phyloP scores from a whole-genome alignment of 2,797 vertebrate genomes.

The Tapera naevia region DNA sequence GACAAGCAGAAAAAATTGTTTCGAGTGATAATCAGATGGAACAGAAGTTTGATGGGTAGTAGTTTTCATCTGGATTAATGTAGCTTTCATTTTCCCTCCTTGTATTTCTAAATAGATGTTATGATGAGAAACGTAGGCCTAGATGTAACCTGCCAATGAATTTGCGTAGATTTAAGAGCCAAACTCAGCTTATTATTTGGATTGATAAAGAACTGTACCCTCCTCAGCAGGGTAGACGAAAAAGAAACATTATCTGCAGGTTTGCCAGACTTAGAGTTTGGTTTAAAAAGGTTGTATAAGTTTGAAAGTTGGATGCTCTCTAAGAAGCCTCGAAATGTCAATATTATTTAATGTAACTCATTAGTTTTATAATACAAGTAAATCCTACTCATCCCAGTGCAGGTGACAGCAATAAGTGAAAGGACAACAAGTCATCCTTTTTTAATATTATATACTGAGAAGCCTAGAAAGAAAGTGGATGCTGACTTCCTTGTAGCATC shows the following conservation, averaged over 20 bases:
- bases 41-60: background rate
- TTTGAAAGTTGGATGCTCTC: background rate
- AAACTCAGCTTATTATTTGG: background rate
- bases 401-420: background rate
- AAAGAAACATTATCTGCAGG: background rate
- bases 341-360: background rate
- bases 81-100: background rate
- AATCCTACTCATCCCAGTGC: background rate
- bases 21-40: background rate
- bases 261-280: background rate
- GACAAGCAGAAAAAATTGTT: background rate
- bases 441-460: background rate
- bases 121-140: background rate
- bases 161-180: background rate
- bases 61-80: background rate
- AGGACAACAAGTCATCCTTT: background rate
- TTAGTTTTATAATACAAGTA: constrained; percentile 3
- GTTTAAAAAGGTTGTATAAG: background rate
- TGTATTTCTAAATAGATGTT: background rate
- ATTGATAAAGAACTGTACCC: background rate
- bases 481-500: background rate
- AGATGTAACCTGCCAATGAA: background rate
- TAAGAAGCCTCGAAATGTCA: constrained; percentile 10
- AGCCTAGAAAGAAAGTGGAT: background rate
- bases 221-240: background rate